phyloP scores from a whole-genome alignment of 2,888 invertebrate species.

The Tortricodes alternella region DNA sequence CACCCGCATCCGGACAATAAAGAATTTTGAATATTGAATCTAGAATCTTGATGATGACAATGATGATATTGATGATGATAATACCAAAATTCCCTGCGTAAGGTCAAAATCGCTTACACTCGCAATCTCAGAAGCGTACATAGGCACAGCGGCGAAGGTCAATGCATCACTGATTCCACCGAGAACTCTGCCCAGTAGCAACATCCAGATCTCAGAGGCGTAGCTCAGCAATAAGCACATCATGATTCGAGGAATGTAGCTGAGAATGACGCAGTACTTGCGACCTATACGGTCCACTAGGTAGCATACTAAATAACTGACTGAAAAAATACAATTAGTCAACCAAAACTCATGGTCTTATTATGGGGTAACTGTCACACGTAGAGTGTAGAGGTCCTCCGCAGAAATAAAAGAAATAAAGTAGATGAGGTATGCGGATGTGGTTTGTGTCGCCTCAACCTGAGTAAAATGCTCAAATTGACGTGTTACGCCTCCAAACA shows the following conservation, averaged over 20 bases:
- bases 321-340: constrained; percentile 26
- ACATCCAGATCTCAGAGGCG: constrained; percentile 42
- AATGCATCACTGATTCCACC: constrained; percentile 26
- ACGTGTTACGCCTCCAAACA: no score
- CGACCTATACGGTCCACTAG: constrained; percentile 49
- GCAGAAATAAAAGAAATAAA: no score
- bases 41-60: no score
- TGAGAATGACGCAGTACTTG: constrained; percentile 49
- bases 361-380: no score
- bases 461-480: no score
- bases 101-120: constrained; percentile 24
- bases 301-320: constrained; percentile 45
- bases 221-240: constrained; percentile 40
- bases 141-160: constrained; percentile 27
- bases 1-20: no score
- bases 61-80: not conserved
- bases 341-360: no score
- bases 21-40: no score
- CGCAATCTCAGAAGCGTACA: constrained; percentile 35
- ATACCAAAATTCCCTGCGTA: not conserved
- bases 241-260: constrained; percentile 49
- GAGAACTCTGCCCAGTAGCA: constrained; percentile 21
- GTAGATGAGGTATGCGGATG: no score
- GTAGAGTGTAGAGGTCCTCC: no score
- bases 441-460: no score